Evolutionary conservation across 1,140 invertebrate species (phyloP), one percentile per base, ranked within the genome.

Genomic region (Philotrypesis tridentata): DNA sequence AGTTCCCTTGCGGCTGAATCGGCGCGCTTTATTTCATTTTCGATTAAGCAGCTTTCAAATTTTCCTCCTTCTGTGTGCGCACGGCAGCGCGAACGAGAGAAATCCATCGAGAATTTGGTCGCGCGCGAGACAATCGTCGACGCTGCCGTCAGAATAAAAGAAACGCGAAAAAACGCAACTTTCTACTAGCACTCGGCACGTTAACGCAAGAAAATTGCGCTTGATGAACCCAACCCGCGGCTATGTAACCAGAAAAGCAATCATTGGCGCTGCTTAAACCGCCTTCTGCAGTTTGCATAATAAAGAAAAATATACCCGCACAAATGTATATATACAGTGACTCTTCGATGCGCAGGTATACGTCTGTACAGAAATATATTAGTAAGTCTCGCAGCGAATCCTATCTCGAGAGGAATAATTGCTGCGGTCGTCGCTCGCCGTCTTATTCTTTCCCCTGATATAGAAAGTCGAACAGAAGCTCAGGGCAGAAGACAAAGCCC

Each of bases 221-320:
- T 67, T 67, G 1, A 67, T 43, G 29, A 27, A 31, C 25, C 43
- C 25, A 9, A n/a, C n/a, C n/a, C 40, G 14, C 25, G 72, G 60
- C 31, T n/a, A 60, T 74, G 43, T 61, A 75, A 37, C 27, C 21
- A 63, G 72, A 75, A 75, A 75, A 33, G 72, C 72, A 75, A 75
- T 76, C 21, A 21, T 63, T 33, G 33, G 21, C 55, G n/a, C 23
- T 11, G 40, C 40, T 12, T 7, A 7, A 43, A 29, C 61, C 33
- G n/a, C n/a, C 31, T 76, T n/a, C n/a, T n/a, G n/a, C n/a, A n/a
- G n/a, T n/a, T 76, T 78, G 75, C 63, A 78, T 68, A 68, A 78
- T 55, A 68, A 78, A 43, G 37, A 23, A 12, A 31, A 31, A 21
- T n/a, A n/a, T n/a, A n/a, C n/a, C n/a, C n/a, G n/a, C 12, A 43